phyloP scores from a whole-genome alignment of 2,888 invertebrate genomes.

The Drosophila limbata region DNA sequence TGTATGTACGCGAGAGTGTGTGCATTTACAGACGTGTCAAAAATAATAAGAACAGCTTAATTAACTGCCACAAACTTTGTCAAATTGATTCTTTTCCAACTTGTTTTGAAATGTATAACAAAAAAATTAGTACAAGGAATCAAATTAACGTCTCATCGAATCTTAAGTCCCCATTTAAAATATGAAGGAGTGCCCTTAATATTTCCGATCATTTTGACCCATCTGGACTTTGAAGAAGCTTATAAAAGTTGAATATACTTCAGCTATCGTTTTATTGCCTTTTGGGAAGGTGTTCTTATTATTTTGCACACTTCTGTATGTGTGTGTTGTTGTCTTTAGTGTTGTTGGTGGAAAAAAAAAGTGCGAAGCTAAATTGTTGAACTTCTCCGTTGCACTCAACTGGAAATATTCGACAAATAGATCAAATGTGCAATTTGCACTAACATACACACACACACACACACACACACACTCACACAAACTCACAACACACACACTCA shows the following conservation, averaged over 20 bases:
- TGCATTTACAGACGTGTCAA: neutral
- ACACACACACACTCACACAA: slow-evolving; percentile 12
- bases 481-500: neutral
- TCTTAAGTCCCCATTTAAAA: too few relatives aligned
- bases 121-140: too few relatives aligned
- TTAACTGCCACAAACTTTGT: too few relatives aligned
- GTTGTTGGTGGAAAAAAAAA: slow-evolving; percentile 24
- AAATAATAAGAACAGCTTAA: too few relatives aligned
- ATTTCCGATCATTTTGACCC: too few relatives aligned
- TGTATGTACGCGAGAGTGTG: neutral
- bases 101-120: too few relatives aligned
- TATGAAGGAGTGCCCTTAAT: too few relatives aligned
- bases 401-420: slow-evolving; percentile 69
- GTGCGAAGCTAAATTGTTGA: slow-evolving; percentile 57
- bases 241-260: too few relatives aligned
- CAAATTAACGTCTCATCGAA: neutral
- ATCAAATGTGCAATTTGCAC: slow-evolving; percentile 60
- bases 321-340: slow-evolving; percentile 15
- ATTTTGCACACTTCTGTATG: neutral
- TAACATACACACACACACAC: slow-evolving; percentile 9
- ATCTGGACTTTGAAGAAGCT: too few relatives aligned
- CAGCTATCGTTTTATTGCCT: too few relatives aligned
- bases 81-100: too few relatives aligned
- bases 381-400: slow-evolving; percentile 55
- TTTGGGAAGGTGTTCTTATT: neutral